Evolutionary conservation across 2,888 invertebrate species (phyloP).

Genomic region (Drosophila diplacantha): DNA sequence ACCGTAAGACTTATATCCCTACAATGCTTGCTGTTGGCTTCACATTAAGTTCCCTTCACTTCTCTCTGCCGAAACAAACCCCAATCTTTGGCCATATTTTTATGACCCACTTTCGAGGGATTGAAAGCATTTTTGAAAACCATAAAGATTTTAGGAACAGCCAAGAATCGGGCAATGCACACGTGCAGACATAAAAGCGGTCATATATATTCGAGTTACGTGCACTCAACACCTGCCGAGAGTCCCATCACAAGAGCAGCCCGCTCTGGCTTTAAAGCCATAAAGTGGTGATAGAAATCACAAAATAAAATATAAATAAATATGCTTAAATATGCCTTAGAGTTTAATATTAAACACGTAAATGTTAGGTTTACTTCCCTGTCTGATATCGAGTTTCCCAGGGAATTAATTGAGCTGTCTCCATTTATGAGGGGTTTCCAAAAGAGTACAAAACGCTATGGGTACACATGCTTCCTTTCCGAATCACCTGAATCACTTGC

Average conservation of each 20-base stretch:
- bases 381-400: no score
- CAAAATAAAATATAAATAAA: no score
- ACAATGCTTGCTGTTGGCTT: background rate
- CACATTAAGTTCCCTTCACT: background rate
- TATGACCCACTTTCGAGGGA: slow-evolving; percentile 3
- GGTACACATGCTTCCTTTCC: background rate
- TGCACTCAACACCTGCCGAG: slow-evolving; percentile 57
- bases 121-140: slow-evolving; percentile 5
- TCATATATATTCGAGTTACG: slow-evolving; percentile 34
- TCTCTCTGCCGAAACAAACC: background rate
- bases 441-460: no score
- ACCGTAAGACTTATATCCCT: background rate
- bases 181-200: slow-evolving; percentile 44
- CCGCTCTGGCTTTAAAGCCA: background rate
- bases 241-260: slow-evolving; percentile 8
- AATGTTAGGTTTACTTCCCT: no score
- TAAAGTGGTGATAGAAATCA: no score
- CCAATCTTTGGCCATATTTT: slow-evolving; percentile 5
- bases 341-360: no score
- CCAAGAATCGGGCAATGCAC: slow-evolving; percentile 8
- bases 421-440: background rate
- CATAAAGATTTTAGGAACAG: slow-evolving; percentile 19
- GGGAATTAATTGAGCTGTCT: background rate
- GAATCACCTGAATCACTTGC: slow-evolving; percentile 2
- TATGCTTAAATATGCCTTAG: no score